Evolutionary conservation across 2,113 vertebrate species (phyloP), one percentile per base, ranked within the genome.

Genomic region (Pica pica): DNA sequence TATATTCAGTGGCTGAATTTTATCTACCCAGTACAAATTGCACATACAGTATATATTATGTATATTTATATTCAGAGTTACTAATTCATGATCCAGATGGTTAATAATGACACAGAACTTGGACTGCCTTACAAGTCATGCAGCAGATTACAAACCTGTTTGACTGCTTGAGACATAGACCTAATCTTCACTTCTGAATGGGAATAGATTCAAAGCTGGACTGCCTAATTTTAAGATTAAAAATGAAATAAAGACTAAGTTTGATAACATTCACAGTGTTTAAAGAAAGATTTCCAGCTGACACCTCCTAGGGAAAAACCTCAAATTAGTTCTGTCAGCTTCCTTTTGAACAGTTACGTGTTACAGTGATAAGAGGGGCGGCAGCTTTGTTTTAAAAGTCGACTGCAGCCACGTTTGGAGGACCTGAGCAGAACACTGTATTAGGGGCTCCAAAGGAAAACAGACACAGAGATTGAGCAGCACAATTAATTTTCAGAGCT

Each of bases 321-420:
- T n/a, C 35, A 59, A 86, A 89, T 87, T 63, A 74, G 21, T 44
- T 90, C 47, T 83, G n/a, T 61, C 53, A 85, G 44, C 67, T 80
- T 86, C 27, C 47, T 83, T 90, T 81, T 47, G 63, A 16, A 52
- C 24, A 79, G 20, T 39, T 79, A 12, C 0, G 3, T 42, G n/a
- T 31, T 35, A 27, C 1, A 65, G 27, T 8, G 19, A 28, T 60
- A 64, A 68, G 28, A 83, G 4, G 26, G 21, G 31, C 0, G 0
- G n/a, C 26, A 79, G 16, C 23, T 53, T 20, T 42, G 16, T 39
- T 90, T 83, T 44, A 69, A 42, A 60, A 90, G 44, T 46, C 0
- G 0, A 49, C n/a, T 47, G 33, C 10, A 59, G 56, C 84, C 2
- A 6, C 37, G 26, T 63, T 81, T 47, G 70, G 81, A 83, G 56